Base-by-base conservation (phyloP, 2,797 vertebrate species). In the Gymnopithys bicolor region DNA sequence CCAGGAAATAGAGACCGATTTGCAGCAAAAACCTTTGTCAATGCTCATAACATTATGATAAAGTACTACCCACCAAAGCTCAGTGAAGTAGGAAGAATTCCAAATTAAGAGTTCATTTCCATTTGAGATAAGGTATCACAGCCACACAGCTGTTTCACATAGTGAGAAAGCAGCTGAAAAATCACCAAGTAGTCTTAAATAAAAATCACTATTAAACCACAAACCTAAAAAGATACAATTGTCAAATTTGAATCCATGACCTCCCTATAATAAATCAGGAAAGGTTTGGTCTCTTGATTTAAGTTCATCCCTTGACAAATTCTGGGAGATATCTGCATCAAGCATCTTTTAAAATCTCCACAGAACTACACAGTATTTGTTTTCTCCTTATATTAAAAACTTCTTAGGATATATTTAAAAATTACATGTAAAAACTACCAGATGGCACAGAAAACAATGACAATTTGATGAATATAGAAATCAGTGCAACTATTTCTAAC, bases 381-480 rank as follows among this genome's bases (percentile, higher is more conserved):
- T 93, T 94, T 82, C 39, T 75, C 75, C 91, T 95, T 94, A 67
- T 71, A 89, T 93, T 95, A 95, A 97, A 97, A 96, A 79, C 71
- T 83, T 96, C 97, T 97, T 91, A 89, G 84, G 84, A 96, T 95
- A 93, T 83, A 96, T 97, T 97, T 96, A 13, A 96, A 98, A 97
- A 75, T 95, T 41, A 95, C 95, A 97, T 63, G 78, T 92, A 96
- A 94, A 96, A 96, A 97, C 85, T 95, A 94, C 89, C 91, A 96
- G 94, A 97, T 96, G 97, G 88, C 90, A 96, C 81, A 95, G 96
- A 94, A 97, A 97, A 97, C 95, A 93, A 95, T 17, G 84, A 96
- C 89, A 96, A 97, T 96, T 95, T 96, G 97, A 98, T 94, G 85
- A 96, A 97, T 95, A 95, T 48, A 82, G 97, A 97, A 97, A 98